Evolutionary conservation across 2,113 vertebrate genomes (phyloP).

Genomic region (Triplophysa siluroides): DNA sequence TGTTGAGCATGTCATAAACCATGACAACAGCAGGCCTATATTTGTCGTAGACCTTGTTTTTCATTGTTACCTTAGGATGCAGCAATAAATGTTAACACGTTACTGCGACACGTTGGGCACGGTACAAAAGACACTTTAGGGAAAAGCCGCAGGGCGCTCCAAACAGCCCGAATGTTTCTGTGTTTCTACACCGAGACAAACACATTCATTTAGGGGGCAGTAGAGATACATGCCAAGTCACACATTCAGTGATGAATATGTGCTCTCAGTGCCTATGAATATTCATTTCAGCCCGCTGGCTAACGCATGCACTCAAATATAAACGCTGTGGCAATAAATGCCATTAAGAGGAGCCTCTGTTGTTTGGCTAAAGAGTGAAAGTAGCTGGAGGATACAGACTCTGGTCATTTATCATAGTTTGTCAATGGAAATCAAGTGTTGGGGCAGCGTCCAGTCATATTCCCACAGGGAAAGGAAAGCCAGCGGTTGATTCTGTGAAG

Average conservation of each 20-base stretch:
- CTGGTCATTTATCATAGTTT: constrained; percentile 40
- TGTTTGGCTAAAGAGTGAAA: constrained; percentile 28
- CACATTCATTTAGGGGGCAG: constrained; percentile 49
- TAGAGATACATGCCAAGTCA: constrained; percentile 52
- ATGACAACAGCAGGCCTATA: too few species aligned
- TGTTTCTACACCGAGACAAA: constrained; percentile 57
- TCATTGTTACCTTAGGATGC: too few species aligned
- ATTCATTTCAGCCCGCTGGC: constrained; percentile 61
- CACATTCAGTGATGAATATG: constrained; percentile 58
- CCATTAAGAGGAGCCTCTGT: constrained; percentile 26
- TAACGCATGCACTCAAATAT: constrained; percentile 53
- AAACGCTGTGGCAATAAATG: constrained; percentile 35
- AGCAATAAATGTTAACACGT: too few species aligned
- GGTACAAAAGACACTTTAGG: constrained; percentile 12
- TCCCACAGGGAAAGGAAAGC: constrained; percentile 9
- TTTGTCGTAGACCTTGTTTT: too few species aligned
- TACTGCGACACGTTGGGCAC: not conserved
- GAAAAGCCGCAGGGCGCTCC: constrained; percentile 47
- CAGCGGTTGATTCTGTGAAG: constrained; percentile 29
- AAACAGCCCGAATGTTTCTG: constrained; percentile 53
- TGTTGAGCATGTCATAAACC: too few species aligned
- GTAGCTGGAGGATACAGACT: constrained; percentile 2
- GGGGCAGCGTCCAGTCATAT: constrained; percentile 16
- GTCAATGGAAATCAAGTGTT: constrained; percentile 42
- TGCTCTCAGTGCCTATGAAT: constrained; percentile 61